These are phyloP conservation scores for Cottus gobio DNA, from an alignment of 2,113 vertebrate species.

Conservation along the genomic window DNA sequence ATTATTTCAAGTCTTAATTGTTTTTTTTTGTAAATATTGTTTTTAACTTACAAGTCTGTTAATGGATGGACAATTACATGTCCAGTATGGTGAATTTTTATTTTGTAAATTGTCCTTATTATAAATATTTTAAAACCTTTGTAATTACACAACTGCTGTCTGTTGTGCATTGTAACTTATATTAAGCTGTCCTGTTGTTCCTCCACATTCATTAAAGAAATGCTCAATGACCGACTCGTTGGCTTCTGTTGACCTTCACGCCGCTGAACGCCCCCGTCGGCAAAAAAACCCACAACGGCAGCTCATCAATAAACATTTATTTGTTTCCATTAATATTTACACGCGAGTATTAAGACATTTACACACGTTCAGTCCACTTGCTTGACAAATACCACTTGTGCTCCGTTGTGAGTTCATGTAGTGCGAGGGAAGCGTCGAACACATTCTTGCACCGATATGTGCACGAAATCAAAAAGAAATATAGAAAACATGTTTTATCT, in stretches of 20 bases:
- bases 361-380: slow-evolving; percentile 53
- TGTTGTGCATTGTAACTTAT: slow-evolving; percentile 55
- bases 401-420: neutral
- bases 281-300: slow-evolving; percentile 56
- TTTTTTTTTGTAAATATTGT: slow-evolving; percentile 31
- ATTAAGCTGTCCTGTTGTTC: slow-evolving; percentile 26
- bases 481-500: slow-evolving; percentile 69
- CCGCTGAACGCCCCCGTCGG: neutral
- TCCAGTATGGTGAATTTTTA: neutral
- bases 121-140: slow-evolving; percentile 10
- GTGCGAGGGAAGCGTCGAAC: slow-evolving; percentile 14
- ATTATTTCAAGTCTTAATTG: slow-evolving; percentile 39
- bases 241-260: slow-evolving; percentile 10
- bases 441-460: slow-evolving; percentile 35
- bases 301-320: slow-evolving; percentile 74
- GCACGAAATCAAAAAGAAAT: slow-evolving; percentile 37
- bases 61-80: neutral
- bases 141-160: slow-evolving; percentile 24
- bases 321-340: slow-evolving; percentile 68
- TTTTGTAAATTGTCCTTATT: slow-evolving; percentile 4
- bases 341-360: slow-evolving; percentile 72
- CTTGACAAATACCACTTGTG: slow-evolving; percentile 38
- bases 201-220: neutral
- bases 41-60: neutral
- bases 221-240: slow-evolving; percentile 3